Percentiles rank a stretch among this genome's conserved stretches.
These are phyloP conservation scores for Eupithecia vulgata DNA, from an alignment of 2,888 invertebrate genomes.

Conservation along the genomic window DNA sequence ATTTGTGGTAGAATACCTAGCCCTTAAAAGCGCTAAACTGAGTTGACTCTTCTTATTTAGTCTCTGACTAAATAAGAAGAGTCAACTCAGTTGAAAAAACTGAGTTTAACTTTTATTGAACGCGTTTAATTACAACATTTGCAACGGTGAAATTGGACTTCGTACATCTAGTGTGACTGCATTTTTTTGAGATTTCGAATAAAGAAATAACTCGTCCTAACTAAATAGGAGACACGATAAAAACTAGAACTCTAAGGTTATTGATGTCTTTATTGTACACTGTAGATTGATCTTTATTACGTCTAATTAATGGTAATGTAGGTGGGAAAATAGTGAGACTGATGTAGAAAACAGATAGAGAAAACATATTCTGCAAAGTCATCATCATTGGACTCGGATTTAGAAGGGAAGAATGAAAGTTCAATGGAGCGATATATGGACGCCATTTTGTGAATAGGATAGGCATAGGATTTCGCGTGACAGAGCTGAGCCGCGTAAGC, in stretches of 20 bases:
- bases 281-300: neutral
- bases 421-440: no score
- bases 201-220: conserved; percentile 30
- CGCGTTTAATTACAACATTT: no score
- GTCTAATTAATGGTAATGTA: neutral
- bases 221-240: conserved; percentile 29
- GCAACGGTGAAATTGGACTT: no score
- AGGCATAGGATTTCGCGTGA: no score
- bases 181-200: conserved; percentile 42
- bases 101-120: no score
- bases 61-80: no score
- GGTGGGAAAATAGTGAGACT: neutral
- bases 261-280: conserved; percentile 9
- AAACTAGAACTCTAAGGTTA: conserved; percentile 18
- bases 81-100: no score
- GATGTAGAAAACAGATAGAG: neutral
- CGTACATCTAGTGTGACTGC: conserved; percentile 19
- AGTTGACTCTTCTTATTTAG: no score
- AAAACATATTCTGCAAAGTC: neutral
- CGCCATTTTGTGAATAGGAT: no score
- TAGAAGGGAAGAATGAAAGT: neutral
- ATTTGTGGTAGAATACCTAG: no score
- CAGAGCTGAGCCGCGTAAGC: no score
- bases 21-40: no score
- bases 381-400: neutral